Conservation (phyloP, 2,888 invertebrate genomes). For the Scotopteryx bipunctaria region DNA sequence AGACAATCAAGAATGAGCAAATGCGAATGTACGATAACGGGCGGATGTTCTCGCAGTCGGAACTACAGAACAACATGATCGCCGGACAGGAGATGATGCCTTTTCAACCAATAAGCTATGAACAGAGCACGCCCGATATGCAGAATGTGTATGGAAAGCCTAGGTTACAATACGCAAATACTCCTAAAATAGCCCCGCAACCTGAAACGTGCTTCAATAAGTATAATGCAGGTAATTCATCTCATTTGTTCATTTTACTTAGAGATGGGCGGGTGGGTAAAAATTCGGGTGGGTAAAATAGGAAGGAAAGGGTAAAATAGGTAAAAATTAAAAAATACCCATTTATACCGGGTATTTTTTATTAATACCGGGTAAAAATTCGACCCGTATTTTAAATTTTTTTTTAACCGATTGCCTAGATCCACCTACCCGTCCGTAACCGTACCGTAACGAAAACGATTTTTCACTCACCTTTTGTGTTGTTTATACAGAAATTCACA, state of each 20-base stretch:
- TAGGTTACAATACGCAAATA: slow-evolving; percentile 58
- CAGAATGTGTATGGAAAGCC: slow-evolving; percentile 54
- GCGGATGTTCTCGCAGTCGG: slow-evolving; percentile 62
- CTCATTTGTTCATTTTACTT: slow-evolving; percentile 1
- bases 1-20: slow-evolving; percentile 69
- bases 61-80: slow-evolving; percentile 67
- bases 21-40: slow-evolving; percentile 69
- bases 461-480: too few species aligned
- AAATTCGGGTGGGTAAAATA: too few species aligned
- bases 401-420: too few species aligned
- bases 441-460: too few species aligned
- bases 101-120: slow-evolving; percentile 59
- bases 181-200: slow-evolving; percentile 63
- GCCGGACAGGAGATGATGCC: slow-evolving; percentile 63
- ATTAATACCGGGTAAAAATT: too few species aligned
- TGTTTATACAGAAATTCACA: too few species aligned
- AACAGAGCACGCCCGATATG: slow-evolving; percentile 50
- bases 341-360: too few species aligned
- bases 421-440: too few species aligned
- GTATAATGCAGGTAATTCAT: slow-evolving; percentile 60
- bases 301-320: too few species aligned
- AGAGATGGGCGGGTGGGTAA: too few species aligned
- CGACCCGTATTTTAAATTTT: too few species aligned
- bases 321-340: too few species aligned
- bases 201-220: slow-evolving; percentile 63